Percentiles rank a stretch among this genome's conserved stretches.
These are phyloP conservation scores for Hoplodrina ambigua DNA, from an alignment of 2,888 invertebrate species.

Conservation along the genomic window DNA sequence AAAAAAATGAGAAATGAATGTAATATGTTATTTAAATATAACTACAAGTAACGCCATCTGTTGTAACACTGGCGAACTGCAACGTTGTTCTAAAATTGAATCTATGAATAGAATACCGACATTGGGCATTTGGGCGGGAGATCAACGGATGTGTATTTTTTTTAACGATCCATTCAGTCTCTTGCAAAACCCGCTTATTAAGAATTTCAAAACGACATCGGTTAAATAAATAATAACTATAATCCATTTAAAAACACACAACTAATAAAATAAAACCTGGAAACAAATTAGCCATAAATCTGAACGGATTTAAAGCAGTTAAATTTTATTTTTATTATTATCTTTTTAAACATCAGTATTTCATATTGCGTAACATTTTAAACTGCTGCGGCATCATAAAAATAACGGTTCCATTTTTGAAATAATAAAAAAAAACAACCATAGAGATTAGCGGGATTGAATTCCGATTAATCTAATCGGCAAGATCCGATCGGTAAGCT, in stretches of 20 bases:
- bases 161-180: conserved; percentile 20
- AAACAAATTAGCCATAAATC: conserved; percentile 51
- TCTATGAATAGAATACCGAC: conserved; percentile 57
- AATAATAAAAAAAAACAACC: conserved; percentile 24
- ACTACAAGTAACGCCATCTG: conserved; percentile 57
- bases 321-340: conserved; percentile 34
- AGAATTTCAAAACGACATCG: conserved; percentile 24
- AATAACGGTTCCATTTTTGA: conserved; percentile 28
- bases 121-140: conserved; percentile 38
- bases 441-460: conserved; percentile 17
- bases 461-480: conserved; percentile 43
- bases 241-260: conserved; percentile 45
- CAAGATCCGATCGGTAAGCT: conserved; percentile 14
- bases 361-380: conserved; percentile 35
- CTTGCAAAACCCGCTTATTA: conserved; percentile 38
- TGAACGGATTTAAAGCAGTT: conserved; percentile 31
- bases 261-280: conserved; percentile 50
- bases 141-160: conserved; percentile 45
- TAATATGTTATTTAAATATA: neutral
- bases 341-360: conserved; percentile 39
- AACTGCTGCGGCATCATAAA: conserved; percentile 16
- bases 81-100: conserved; percentile 35
- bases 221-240: conserved; percentile 34
- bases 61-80: conserved; percentile 39
- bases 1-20: neutral